A percentile compares a stretch with the other conserved stretches of the same genome.
phyloP scores from a whole-genome alignment of 1,140 invertebrate genomes.

The Capitella teleta region DNA sequence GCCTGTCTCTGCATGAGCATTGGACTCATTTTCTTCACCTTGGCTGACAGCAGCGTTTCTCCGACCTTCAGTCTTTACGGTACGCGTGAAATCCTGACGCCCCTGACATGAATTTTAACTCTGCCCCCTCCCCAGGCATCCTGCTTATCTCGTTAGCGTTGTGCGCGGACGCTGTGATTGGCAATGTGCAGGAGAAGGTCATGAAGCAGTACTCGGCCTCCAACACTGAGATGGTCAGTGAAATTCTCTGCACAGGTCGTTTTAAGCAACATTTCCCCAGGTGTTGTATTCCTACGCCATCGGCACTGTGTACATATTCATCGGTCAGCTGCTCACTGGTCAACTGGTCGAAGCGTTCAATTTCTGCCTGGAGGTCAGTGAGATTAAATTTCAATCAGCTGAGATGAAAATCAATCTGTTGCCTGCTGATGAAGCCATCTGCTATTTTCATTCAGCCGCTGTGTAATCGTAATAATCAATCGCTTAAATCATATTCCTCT shows the following conservation, averaged over 20 bases:
- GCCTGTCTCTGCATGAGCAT: conserved; percentile 79
- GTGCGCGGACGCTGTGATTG: conserved; percentile 83
- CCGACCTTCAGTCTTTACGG: conserved; percentile 68
- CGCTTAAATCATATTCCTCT: not conserved
- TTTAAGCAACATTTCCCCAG: conserved; percentile 23
- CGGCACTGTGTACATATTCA: conserved; percentile 71
- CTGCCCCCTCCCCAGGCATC: conserved; percentile 49
- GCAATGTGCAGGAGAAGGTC: conserved; percentile 90
- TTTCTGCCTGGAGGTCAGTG: conserved; percentile 65
- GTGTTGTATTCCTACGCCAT: conserved; percentile 83
- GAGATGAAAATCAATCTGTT: no score
- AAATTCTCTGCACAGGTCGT: not conserved
- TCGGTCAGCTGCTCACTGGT: conserved; percentile 62
- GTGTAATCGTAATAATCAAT: no score
- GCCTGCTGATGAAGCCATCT: no score
- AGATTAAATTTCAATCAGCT: no score
- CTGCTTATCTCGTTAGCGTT: conserved; percentile 76
- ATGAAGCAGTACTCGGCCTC: conserved; percentile 71
- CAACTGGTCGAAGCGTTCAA: conserved; percentile 61
- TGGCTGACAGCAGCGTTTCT: conserved; percentile 79
- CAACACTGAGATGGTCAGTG: conserved; percentile 70
- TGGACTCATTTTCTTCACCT: conserved; percentile 80
- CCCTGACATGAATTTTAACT: not conserved
- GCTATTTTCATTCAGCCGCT: no score
- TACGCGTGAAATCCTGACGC: conserved; percentile 14